Evolutionary conservation across 2,113 vertebrate species (phyloP).

Genomic region (Antechinus stuartii): DNA sequence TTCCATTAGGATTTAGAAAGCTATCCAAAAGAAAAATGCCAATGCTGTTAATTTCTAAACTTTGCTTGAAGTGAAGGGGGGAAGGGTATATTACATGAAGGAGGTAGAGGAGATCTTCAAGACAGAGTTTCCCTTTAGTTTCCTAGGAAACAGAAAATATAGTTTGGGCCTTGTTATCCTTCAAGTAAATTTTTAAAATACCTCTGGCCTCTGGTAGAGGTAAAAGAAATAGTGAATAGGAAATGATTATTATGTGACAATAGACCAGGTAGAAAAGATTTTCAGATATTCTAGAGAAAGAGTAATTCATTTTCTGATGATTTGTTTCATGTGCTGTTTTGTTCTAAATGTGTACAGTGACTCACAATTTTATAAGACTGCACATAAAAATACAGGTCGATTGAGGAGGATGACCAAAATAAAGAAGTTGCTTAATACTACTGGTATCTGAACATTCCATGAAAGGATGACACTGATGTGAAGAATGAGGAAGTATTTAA

Average conservation of each 20-base stretch:
- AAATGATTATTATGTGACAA: background rate
- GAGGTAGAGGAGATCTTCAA: background rate
- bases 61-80: background rate
- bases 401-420: background rate
- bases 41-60: background rate
- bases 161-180: background rate
- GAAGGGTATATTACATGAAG: background rate
- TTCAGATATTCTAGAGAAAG: slow-evolving; percentile 3
- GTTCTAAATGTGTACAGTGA: slow-evolving; percentile 44
- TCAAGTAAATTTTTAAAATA: slow-evolving; percentile 20
- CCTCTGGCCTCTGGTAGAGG: background rate
- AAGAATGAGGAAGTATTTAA: slow-evolving; percentile 32
- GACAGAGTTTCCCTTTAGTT: slow-evolving; percentile 20
- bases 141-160: background rate
- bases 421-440: slow-evolving; percentile 48
- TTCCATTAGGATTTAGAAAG: background rate
- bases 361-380: slow-evolving; percentile 44
- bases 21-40: background rate
- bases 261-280: background rate
- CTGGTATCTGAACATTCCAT: slow-evolving; percentile 42
- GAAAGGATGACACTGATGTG: slow-evolving; percentile 41
- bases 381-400: slow-evolving; percentile 42
- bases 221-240: slow-evolving; percentile 16
- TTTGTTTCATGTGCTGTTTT: slow-evolving; percentile 14
- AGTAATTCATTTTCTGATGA: slow-evolving; percentile 8